These are phyloP conservation scores for Nematostella vectensis DNA, from an alignment of 92 coral and sea anemone species.

Conservation along the genomic window DNA sequence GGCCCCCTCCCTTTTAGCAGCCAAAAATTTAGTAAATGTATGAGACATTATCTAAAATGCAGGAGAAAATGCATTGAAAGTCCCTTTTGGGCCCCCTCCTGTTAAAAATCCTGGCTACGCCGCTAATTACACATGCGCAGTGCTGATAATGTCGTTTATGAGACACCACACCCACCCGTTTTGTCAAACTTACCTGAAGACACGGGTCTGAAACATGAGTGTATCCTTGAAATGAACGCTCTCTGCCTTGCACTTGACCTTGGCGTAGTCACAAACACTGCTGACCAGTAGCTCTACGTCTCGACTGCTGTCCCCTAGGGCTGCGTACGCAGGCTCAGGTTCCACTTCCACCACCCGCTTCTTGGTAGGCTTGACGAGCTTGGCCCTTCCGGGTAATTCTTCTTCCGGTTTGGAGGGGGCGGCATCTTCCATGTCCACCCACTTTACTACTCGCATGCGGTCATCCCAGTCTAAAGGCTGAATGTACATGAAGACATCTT, in stretches of 20 bases:
- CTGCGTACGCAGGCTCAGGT: slow-evolving; percentile 80
- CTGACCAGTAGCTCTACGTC: slow-evolving; percentile 69
- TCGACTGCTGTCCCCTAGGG: slow-evolving; percentile 74
- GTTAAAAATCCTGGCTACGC: too few relatives aligned
- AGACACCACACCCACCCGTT: too few relatives aligned
- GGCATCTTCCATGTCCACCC: slow-evolving; percentile 68
- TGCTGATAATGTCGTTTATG: too few relatives aligned
- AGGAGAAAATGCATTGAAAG: too few relatives aligned
- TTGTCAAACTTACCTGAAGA: slow-evolving; percentile 57
- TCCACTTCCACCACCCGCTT: slow-evolving; percentile 88
- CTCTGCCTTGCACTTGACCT: slow-evolving; percentile 61
- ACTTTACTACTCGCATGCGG: slow-evolving; percentile 93
- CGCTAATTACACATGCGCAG: too few relatives aligned
- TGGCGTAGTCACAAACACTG: slow-evolving; percentile 79
- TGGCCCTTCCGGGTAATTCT: slow-evolving; percentile 35
- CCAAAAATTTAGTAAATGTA: too few relatives aligned
- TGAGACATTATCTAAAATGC: too few relatives aligned
- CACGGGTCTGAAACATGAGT: slow-evolving; percentile 91
- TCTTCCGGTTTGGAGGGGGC: slow-evolving; percentile 43
- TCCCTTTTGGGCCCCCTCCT: too few relatives aligned
- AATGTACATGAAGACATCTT: slow-evolving; percentile 12
- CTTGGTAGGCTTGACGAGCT: slow-evolving; percentile 62
- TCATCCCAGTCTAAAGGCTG: slow-evolving; percentile 99
- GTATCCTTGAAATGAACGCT: slow-evolving; percentile 86
- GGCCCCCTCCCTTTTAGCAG: too few relatives aligned